Evolutionary conservation across 2,888 invertebrate species (phyloP), one percentile per base, ranked within the genome.

Genomic region (Autographa pulchrina): DNA sequence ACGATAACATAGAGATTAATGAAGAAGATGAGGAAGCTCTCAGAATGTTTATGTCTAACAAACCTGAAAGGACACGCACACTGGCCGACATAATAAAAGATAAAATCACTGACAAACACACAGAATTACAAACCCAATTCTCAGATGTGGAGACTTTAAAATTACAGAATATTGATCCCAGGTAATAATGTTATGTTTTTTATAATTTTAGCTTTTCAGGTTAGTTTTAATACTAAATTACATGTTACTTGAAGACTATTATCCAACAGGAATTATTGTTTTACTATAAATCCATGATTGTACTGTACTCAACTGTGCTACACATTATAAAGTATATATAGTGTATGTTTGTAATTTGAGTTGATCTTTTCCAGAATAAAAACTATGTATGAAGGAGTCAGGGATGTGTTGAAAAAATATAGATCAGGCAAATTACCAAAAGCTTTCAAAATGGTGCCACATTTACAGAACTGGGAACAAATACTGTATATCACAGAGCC

Each of bases 361-460:
- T 1, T 54, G 20, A 25, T 61, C 38, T 77, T 77, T 91, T 91
- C 20, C 75, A 96, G 97, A 85, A 96, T 99, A 4, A 97, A 97
- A 86, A 96, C 97, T 68, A 98, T 99, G 98, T 99, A 99, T 93
- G 98, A 98, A 93, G 98, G 98, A 68, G 98, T 99, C 0, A 96
- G 98, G 80, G 97, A 98, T 91, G 98, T 99, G 2, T 96, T 99
- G 85, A 96, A 96, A 80, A 98, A 97, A 84, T 99, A 99, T 91
- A 97, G 99, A 76, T 99, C 98, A 90, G 99, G 99, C 32, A 99
- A 99, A 95, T 95, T 99, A 48, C 99, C 99, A 0, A 99, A 99
- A 92, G 99, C 99, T 1, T 99, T 99, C 91, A 99, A 99, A 96
- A 97, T 99, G 88, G 97, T 99, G 76, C 99, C 99, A 4, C 97